Evolutionary conservation across 2,888 invertebrate genomes (phyloP), one percentile per base, ranked within the genome.

Genomic region (Dicranocentrus wangi): DNA sequence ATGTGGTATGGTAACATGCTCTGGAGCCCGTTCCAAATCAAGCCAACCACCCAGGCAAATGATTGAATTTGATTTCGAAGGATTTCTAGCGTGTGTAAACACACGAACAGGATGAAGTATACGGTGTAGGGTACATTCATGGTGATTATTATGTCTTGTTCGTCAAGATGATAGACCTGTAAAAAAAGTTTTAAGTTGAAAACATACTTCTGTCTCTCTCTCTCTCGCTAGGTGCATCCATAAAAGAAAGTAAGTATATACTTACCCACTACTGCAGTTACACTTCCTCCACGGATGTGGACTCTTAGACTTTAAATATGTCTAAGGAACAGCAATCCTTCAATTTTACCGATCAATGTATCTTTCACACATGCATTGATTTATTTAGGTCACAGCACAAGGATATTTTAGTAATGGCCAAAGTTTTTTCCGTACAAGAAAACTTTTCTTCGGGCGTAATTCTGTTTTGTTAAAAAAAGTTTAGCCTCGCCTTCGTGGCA

Each of bases 1-100:
- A n/a, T n/a, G n/a, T n/a, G 32, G 32, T 32, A 32, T 69, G 75
- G 75, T 58, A 66, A 58, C 75, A 42, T 75, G 10, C 47, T 53
- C 55, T 47, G 51, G 61, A 69, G 68, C 68, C 68, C 32, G 21
- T 39, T 51, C 70, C 71, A 78, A 78, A 70, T 78, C 70, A 78
- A 78, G 63, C 78, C 78, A 78, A 43, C 78, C 78, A 78, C 42
- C 78, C 78, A 71, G 78, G 78, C 78, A 78, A 77, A 65, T 78
- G 78, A 78, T 78, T 78, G 78, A 78, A 78, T 70, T 70, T 65
- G 70, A 71, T 78, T 78, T 78, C 58, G 65, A 43, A 55, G 78
- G 77, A 77, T 77, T 77, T 65, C 76, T 76, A 75, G 25, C 65
- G 66, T 73, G 72, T 72, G 39, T 53, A 8, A 23, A 47, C 47